A percentile compares a stretch with the other conserved stretches of the same genome.
phyloP scores from a whole-genome alignment of 2,113 vertebrate species.

The Anarhynchus alexandrinus region DNA sequence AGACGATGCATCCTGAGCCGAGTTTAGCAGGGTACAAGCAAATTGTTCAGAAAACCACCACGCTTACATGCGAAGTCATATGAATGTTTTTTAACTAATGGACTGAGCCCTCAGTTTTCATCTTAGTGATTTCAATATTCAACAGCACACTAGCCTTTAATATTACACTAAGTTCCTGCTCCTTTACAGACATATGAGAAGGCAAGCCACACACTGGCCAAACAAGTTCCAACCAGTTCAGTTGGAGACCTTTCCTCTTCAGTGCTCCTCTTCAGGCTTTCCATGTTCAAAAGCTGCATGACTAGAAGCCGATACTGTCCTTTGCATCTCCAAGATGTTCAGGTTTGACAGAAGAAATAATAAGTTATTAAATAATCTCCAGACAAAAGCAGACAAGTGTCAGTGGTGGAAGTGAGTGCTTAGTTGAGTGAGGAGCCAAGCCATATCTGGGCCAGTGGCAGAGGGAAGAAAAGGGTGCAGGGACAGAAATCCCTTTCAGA shows the following conservation, averaged over 20 bases:
- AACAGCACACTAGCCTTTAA: neutral
- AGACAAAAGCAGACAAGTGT: neutral
- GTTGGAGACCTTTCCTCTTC: neutral
- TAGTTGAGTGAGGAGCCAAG: neutral
- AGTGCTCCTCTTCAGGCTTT: neutral
- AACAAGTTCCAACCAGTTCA: neutral
- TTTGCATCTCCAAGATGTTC: neutral
- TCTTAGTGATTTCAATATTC: neutral
- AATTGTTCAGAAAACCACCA: neutral
- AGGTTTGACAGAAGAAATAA: neutral
- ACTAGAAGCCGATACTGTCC: neutral
- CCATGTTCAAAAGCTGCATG: neutral
- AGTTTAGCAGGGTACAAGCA: neutral
- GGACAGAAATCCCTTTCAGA: neutral
- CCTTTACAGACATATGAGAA: neutral
- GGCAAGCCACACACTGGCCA: neutral
- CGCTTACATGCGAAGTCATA: neutral
- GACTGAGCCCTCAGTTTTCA: neutral
- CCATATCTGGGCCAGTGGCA: neutral
- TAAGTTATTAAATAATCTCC: neutral
- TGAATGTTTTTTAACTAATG: neutral
- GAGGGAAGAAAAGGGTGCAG: neutral
- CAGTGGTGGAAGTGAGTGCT: neutral
- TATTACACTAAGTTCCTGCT: neutral
- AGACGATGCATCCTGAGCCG: accelerated